Evolutionary conservation across 2,797 vertebrate genomes (phyloP).

Genomic region (Xenentodon cancila): DNA sequence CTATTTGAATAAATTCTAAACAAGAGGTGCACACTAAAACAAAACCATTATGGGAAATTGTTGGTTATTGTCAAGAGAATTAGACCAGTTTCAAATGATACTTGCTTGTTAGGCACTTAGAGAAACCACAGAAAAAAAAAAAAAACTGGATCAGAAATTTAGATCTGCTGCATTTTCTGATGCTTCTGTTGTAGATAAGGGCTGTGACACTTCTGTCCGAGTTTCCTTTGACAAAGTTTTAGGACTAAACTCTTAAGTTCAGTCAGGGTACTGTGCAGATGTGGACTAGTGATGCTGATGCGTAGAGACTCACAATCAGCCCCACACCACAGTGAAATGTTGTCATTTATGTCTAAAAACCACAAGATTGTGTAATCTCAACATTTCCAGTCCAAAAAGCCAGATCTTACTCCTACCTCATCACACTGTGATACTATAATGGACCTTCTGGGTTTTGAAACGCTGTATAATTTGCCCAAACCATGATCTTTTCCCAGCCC

Average conservation of each 20-base stretch:
- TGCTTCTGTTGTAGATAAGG: background rate
- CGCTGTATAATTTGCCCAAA: background rate
- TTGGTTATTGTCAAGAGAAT: constrained; percentile 22
- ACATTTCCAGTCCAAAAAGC: background rate
- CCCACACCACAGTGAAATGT: no score
- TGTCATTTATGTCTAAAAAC: no score
- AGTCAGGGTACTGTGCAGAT: no score
- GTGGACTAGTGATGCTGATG: no score
- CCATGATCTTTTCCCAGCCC: no score
- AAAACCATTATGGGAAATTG: constrained; percentile 21
- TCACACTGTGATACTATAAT: background rate
- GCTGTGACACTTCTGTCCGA: background rate
- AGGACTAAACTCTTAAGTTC: background rate
- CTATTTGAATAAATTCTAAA: constrained; percentile 47
- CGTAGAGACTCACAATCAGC: no score
- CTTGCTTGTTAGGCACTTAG: background rate
- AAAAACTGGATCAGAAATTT: background rate
- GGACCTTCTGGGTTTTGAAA: background rate
- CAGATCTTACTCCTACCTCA: no score
- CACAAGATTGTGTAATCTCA: no score
- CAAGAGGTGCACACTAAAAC: constrained; percentile 33
- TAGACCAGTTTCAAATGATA: constrained; percentile 8
- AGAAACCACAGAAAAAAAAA: background rate
- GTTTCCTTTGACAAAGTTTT: background rate
- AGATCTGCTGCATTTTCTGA: background rate